Percentiles rank a stretch among this genome's conserved stretches.
These are phyloP conservation scores for Tipula vernalis DNA, from an alignment of 2,888 invertebrate species.

Conservation along the genomic window DNA sequence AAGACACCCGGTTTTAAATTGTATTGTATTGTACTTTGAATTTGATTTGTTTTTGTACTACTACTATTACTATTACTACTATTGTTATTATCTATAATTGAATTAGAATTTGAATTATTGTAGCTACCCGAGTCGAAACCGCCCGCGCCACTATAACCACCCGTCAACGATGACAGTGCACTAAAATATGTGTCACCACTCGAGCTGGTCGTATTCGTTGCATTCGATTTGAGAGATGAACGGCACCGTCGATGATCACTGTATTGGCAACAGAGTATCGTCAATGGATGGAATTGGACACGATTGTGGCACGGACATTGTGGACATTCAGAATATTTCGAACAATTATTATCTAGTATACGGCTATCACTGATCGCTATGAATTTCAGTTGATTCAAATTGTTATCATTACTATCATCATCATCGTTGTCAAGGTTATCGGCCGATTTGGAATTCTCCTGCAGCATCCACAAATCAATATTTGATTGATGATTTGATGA, in stretches of 20 bases:
- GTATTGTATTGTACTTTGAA: not conserved
- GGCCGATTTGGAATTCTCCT: slow-evolving; percentile 39
- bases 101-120: slow-evolving; percentile 12
- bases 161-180: slow-evolving; percentile 22
- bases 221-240: not conserved
- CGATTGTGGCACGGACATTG: slow-evolving; percentile 26
- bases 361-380: slow-evolving; percentile 34
- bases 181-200: slow-evolving; percentile 34
- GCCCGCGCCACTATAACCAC: not conserved
- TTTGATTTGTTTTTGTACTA: slow-evolving; percentile 11
- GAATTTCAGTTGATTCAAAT: not conserved
- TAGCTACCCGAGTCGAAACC: slow-evolving; percentile 19
- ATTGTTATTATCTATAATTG: slow-evolving; percentile 5
- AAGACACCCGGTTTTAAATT: slow-evolving; percentile 27
- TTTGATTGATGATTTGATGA: not conserved
- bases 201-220: slow-evolving; percentile 21
- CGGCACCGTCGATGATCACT: slow-evolving; percentile 25
- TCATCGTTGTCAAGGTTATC: slow-evolving; percentile 41
- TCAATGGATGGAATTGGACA: slow-evolving; percentile 12
- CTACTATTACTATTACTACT: slow-evolving; percentile 5
- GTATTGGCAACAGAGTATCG: slow-evolving; percentile 24
- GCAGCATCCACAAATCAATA: slow-evolving; percentile 4
- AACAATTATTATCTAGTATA: slow-evolving; percentile 24
- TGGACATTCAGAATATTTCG: slow-evolving; percentile 22
- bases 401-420: slow-evolving; percentile 24